Base-by-base conservation (phyloP, 2,797 vertebrate genomes). In the Karalla daura region DNA sequence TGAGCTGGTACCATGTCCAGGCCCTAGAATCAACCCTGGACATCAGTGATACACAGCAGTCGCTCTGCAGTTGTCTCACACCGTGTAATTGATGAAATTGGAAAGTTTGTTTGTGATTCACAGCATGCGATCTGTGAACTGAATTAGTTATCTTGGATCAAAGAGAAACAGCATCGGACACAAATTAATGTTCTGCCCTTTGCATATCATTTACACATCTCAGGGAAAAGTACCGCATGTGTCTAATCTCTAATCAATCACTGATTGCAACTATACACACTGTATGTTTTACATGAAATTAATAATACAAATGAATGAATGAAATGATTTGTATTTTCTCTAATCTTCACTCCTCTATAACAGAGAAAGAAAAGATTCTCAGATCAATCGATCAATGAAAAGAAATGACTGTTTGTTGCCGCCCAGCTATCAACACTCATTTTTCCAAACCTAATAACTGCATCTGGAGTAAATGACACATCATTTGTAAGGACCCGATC, bases 141-240 rank as follows among this genome's bases (percentile, higher is more conserved):
- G 53, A 21, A 47, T n/a, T 27, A 35, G 20, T 64, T 72, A 40
- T 74, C 43, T 27, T 17, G 7, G 17, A 79, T 20, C 56, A 50
- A 82, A 69, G 43, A 33, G 28, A 54, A 84, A 61, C 43, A 60
- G 60, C 43, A 53, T 44, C 58, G 50, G 52, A 49, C 43, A 53
- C 52, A 75, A 81, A 85, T 69, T 80, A 50, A 81, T 81, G 66
- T 74, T 69, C 78, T 74, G 51, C 51, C 68, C 61, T 74, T 51
- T 55, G 67, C 59, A 54, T 23, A 20, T 61, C 23, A 69, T 66
- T 63, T 64, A 49, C 18, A 79, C 45, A 69, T 62, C 28, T 76
- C 37, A 23, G 68, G 30, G 68, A 68, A 75, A 81, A 81, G 75
- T 21, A 50, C 45, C 4, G n/a, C 64, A 46, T 70, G 74, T 45